A percentile compares a stretch with the other conserved stretches of the same genome.
phyloP scores from a whole-genome alignment of 2,888 invertebrate genomes.

The Brenthis hecate region DNA sequence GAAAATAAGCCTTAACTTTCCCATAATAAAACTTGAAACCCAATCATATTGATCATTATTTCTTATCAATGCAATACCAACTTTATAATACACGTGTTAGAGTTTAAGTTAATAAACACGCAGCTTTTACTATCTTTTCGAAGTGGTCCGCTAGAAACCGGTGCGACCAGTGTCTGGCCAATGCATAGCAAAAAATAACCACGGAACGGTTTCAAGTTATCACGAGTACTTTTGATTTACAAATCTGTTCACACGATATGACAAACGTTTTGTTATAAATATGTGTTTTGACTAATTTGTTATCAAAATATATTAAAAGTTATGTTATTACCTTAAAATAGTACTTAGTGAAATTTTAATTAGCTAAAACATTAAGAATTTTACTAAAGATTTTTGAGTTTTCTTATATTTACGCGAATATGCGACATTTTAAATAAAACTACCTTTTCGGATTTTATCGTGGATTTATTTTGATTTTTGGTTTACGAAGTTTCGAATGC shows the following conservation, averaged over 20 bases:
- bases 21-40: slow-evolving; percentile 44
- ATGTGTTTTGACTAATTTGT: too few species aligned
- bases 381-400: too few species aligned
- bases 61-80: slow-evolving; percentile 5
- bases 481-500: too few species aligned
- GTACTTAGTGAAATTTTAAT: not conserved
- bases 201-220: slow-evolving; percentile 55
- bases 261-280: not conserved
- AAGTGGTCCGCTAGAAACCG: slow-evolving; percentile 52
- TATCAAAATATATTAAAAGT: too few species aligned
- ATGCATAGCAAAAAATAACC: slow-evolving; percentile 60
- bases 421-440: too few species aligned
- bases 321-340: too few species aligned
- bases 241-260: slow-evolving; percentile 20
- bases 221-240: slow-evolving; percentile 47
- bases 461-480: too few species aligned
- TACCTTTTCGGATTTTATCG: too few species aligned
- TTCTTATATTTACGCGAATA: too few species aligned
- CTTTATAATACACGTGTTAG: slow-evolving; percentile 27
- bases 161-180: slow-evolving; percentile 68
- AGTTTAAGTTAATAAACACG: slow-evolving; percentile 35
- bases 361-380: too few species aligned
- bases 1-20: slow-evolving; percentile 46
- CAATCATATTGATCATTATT: slow-evolving; percentile 15
- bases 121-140: slow-evolving; percentile 41